A percentile compares a stretch with the other conserved stretches of the same genome.
These are phyloP conservation scores for Diachasma alloeum DNA, from an alignment of 1,140 invertebrate genomes.

Conservation along the genomic window DNA sequence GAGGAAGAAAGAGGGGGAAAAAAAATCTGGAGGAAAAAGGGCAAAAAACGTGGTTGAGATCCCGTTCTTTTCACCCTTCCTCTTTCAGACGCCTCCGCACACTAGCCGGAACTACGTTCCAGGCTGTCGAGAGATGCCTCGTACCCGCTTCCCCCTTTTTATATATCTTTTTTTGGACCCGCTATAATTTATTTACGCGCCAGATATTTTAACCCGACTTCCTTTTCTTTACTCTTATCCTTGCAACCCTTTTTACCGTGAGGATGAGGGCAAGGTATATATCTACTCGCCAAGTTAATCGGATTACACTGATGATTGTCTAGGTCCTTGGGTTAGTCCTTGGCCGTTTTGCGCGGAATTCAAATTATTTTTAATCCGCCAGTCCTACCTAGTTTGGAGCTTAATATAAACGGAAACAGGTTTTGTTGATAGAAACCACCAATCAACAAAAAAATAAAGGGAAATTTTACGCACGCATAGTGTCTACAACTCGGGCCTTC, in stretches of 20 bases:
- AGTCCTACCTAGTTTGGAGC: background rate
- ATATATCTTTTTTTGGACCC: slow-evolving; percentile 2
- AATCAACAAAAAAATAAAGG: too few species aligned
- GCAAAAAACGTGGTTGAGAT: slow-evolving; percentile 24
- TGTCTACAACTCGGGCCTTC: too few species aligned
- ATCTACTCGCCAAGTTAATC: slow-evolving; percentile 24
- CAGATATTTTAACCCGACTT: slow-evolving; percentile 34
- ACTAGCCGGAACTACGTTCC: slow-evolving; percentile 31
- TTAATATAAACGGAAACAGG: background rate
- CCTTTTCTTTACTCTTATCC: slow-evolving; percentile 29
- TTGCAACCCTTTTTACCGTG: slow-evolving; percentile 18
- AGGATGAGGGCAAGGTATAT: background rate
- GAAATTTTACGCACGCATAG: too few species aligned
- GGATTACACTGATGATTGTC: slow-evolving; percentile 32
- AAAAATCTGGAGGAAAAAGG: slow-evolving; percentile 19
- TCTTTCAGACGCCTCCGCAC: slow-evolving; percentile 12
- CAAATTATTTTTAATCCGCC: slow-evolving; percentile 5
- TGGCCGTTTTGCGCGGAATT: background rate
- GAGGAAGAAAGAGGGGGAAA: slow-evolving; percentile 14
- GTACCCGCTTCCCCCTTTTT: background rate
- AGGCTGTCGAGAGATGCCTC: slow-evolving; percentile 32
- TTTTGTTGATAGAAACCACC: background rate
- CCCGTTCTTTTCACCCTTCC: slow-evolving; percentile 12
- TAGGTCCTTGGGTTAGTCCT: background rate
- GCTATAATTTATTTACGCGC: slow-evolving; percentile 37